Percentiles rank a stretch among this genome's conserved stretches.
These are phyloP conservation scores for Porites lobata DNA, from an alignment of 92 coral and sea anemone genomes.

Conservation along the genomic window DNA sequence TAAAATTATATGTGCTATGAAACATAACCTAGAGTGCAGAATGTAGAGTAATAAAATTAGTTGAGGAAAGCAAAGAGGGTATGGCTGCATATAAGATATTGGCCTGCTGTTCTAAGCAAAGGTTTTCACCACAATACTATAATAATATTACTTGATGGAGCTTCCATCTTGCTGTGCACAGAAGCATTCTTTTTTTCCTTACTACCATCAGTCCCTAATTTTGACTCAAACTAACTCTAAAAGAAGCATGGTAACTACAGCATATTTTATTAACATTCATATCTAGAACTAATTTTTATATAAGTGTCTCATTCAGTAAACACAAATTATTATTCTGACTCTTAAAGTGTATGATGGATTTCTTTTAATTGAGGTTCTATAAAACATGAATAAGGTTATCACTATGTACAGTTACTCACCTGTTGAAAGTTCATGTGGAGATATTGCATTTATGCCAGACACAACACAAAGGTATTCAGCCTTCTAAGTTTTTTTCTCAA, in stretches of 20 bases:
- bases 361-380: neutral
- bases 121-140: neutral
- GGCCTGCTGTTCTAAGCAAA: neutral
- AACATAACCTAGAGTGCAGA: neutral
- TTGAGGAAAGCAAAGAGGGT: neutral
- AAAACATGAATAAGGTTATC: neutral
- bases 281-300: too few species aligned
- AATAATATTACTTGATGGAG: neutral
- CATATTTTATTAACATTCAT: too few species aligned
- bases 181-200: too few species aligned
- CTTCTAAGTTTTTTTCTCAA: neutral
- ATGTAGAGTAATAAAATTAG: neutral
- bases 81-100: neutral
- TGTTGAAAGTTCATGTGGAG: conserved; percentile 1
- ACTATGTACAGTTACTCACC: neutral
- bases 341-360: neutral
- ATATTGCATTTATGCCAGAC: neutral
- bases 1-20: neutral
- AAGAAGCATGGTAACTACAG: too few species aligned
- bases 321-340: neutral
- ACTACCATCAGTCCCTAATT: too few species aligned
- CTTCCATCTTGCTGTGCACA: neutral
- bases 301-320: too few species aligned
- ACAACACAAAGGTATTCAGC: neutral
- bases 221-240: too few species aligned